Percentiles rank a stretch among this genome's conserved stretches.
Evolutionary conservation across 2,797 vertebrate genomes (phyloP).

Genomic region (Gymnodraco acuticeps): DNA sequence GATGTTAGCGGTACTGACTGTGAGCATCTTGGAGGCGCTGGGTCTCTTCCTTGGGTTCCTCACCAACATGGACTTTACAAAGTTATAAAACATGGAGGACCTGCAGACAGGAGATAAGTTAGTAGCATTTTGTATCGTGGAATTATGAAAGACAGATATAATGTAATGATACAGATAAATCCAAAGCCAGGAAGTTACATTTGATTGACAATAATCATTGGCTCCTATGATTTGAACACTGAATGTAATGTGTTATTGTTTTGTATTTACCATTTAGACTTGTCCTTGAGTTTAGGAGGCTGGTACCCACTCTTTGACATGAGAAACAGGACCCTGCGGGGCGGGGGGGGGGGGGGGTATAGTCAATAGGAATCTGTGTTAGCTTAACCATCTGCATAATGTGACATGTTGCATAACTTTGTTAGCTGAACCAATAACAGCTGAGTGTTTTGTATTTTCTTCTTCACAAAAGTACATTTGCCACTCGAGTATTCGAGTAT

Average conservation of each 20-base stretch:
- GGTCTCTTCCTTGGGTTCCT: conserved; percentile 93
- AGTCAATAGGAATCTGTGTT: conserved; percentile 2
- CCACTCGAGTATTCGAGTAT: neutral
- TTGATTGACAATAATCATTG: neutral
- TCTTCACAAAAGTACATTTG: neutral
- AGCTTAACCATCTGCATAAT: neutral
- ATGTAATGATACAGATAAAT: neutral
- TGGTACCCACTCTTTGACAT: conserved; percentile 97
- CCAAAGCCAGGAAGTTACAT: neutral
- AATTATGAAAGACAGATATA: neutral
- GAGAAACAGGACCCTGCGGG: conserved; percentile 90
- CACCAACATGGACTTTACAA: conserved; percentile 90
- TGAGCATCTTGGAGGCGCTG: conserved; percentile 89
- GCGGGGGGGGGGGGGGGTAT: neutral
- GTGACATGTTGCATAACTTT: neutral
- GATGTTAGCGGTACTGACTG: conserved; percentile 73
- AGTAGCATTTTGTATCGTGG: neutral
- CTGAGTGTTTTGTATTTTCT: neutral
- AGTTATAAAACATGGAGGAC: conserved; percentile 90
- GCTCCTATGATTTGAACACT: neutral
- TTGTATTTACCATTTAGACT: conserved; percentile 87
- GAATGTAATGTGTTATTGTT: neutral
- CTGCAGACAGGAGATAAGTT: conserved; percentile 62
- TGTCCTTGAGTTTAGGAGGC: conserved; percentile 93
- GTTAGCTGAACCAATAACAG: neutral